phyloP scores from a whole-genome alignment of 2,113 vertebrate species.

The Cryptomyrus ogoouensis region DNA sequence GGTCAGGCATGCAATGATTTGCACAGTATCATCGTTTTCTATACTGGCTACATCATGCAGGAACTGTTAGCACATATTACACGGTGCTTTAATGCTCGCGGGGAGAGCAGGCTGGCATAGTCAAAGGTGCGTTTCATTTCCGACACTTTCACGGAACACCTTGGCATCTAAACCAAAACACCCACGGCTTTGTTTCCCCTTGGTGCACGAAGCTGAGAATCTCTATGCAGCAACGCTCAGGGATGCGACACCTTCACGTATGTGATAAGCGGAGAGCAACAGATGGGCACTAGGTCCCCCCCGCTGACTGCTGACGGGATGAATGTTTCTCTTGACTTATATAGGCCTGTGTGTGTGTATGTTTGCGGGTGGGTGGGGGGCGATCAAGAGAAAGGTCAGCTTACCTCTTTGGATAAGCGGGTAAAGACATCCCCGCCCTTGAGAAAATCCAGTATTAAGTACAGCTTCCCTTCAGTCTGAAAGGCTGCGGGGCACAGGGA shows the following conservation, averaged over 20 bases:
- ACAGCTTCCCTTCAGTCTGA: slow-evolving; percentile 97
- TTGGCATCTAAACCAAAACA: background rate
- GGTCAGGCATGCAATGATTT: background rate
- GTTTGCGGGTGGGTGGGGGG: background rate
- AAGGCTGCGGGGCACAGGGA: slow-evolving; percentile 68
- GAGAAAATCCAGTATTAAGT: slow-evolving; percentile 99
- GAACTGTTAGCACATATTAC: background rate
- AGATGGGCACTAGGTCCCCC: background rate
- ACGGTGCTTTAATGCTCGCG: background rate
- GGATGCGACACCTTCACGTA: background rate
- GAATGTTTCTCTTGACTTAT: background rate
- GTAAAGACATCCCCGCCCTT: slow-evolving; percentile 99
- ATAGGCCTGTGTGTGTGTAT: background rate
- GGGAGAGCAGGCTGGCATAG: background rate
- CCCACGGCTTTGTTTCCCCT: background rate
- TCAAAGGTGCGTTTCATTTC: background rate
- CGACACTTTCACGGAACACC: background rate
- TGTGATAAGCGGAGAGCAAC: background rate
- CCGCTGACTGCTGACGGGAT: background rate
- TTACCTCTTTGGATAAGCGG: slow-evolving; percentile 99
- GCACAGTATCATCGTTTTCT: background rate
- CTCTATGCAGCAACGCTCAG: background rate
- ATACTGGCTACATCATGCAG: background rate
- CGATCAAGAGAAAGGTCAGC: slow-evolving; percentile 37
- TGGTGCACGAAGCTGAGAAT: background rate